Evolutionary conservation across 2,113 vertebrate species (phyloP).

Genomic region (Etia nguti): DNA sequence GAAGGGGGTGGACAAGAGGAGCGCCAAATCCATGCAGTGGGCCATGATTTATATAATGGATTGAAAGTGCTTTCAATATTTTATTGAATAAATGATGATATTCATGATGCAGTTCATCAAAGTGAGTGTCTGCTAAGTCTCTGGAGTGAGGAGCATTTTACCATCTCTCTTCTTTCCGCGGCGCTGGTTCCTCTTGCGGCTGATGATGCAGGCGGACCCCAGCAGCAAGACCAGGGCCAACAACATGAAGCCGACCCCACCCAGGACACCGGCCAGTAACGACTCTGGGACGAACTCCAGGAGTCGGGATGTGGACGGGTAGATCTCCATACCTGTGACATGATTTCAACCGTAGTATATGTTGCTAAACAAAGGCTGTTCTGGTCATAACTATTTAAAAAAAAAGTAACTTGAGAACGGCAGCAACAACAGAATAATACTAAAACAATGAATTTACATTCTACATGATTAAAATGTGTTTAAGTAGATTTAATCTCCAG

Average conservation of each 20-base stretch:
- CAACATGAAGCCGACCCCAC: constrained; percentile 84
- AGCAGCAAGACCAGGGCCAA: constrained; percentile 81
- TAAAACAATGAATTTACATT: neutral
- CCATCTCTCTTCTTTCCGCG: constrained; percentile 54
- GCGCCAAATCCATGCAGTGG: constrained; percentile 29
- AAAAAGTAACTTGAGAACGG: neutral
- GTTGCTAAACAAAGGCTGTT: neutral
- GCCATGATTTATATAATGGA: constrained; percentile 51
- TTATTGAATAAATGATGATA: constrained; percentile 58
- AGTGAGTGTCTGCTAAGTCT: constrained; percentile 38
- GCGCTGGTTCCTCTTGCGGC: constrained; percentile 63
- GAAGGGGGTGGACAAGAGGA: constrained; percentile 2
- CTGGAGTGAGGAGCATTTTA: constrained; percentile 35
- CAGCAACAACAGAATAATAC: neutral
- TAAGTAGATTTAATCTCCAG: neutral
- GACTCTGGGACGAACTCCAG: constrained; percentile 79
- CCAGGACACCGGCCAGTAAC: constrained; percentile 80
- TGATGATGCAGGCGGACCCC: constrained; percentile 80
- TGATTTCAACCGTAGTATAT: neutral
- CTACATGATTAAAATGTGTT: neutral
- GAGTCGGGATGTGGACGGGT: constrained; percentile 77
- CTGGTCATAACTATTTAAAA: neutral
- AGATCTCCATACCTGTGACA: constrained; percentile 79
- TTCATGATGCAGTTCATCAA: constrained; percentile 57
- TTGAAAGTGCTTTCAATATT: constrained; percentile 52